Evolutionary conservation across 2,888 invertebrate species (phyloP).

Genomic region (Brachylomia viminalis): DNA sequence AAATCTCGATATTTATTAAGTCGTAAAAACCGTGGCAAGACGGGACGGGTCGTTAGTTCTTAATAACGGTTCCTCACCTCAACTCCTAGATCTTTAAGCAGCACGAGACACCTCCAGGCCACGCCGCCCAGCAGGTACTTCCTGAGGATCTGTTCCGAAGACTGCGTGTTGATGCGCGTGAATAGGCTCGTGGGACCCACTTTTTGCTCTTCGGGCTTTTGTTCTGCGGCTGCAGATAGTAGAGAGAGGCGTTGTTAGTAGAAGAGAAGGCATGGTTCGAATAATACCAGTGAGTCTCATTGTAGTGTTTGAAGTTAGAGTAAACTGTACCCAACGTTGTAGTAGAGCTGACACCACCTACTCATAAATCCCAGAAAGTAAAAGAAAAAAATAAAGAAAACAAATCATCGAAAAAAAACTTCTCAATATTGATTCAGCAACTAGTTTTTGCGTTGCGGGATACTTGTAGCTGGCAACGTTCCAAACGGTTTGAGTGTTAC

Average conservation of each 20-base stretch:
- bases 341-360: not conserved
- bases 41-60: too few relatives aligned
- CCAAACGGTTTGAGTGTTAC: not conserved
- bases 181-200: slow-evolving; percentile 78
- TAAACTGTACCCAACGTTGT: not conserved
- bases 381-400: too few relatives aligned
- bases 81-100: slow-evolving; percentile 90
- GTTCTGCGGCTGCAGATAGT: slow-evolving; percentile 62
- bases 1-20: too few relatives aligned
- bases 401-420: not conserved
- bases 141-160: slow-evolving; percentile 84
- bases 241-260: not conserved
- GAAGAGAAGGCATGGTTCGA: too few relatives aligned
- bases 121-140: slow-evolving; percentile 90
- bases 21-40: too few relatives aligned
- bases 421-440: not conserved
- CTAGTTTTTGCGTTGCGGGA: too few relatives aligned
- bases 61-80: slow-evolving; percentile 78
- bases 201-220: slow-evolving; percentile 68
- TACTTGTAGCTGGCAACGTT: not conserved
- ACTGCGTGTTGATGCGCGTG: slow-evolving; percentile 78
- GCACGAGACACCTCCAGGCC: slow-evolving; percentile 91
- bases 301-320: not conserved
- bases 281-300: too few relatives aligned
- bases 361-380: not conserved